phyloP scores from a whole-genome alignment of 23 tunicate species.

The Styela clava region DNA sequence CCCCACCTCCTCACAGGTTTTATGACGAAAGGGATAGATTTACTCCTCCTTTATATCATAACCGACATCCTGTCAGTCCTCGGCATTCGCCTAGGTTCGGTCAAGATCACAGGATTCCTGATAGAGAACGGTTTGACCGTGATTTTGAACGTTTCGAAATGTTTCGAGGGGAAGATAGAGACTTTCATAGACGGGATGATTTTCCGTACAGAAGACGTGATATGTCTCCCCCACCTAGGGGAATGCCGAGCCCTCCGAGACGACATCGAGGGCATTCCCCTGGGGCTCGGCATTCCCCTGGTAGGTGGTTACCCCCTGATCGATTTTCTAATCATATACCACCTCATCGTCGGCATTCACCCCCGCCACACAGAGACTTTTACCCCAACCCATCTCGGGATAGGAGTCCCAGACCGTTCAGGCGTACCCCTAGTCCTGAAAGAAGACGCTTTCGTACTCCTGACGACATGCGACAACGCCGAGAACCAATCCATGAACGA shows the following conservation, averaged over 20 bases:
- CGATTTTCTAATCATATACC: conserved; percentile 50
- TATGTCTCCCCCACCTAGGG: background rate
- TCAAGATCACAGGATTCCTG: background rate
- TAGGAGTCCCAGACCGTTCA: background rate
- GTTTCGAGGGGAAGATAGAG: background rate
- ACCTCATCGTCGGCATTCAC: conserved; percentile 21
- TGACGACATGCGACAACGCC: background rate
- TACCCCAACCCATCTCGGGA: conserved; percentile 35
- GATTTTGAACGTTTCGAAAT: background rate
- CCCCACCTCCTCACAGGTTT: background rate
- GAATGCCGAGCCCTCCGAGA: background rate
- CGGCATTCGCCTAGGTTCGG: background rate
- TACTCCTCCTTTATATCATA: background rate
- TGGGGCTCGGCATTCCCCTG: background rate
- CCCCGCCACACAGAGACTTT: conserved; percentile 37
- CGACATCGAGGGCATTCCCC: background rate
- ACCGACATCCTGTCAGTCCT: background rate
- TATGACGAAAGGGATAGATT: background rate
- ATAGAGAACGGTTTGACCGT: background rate
- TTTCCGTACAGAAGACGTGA: background rate
- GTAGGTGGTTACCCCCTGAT: conserved; percentile 10
- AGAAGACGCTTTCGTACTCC: background rate
- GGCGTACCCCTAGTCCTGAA: background rate
- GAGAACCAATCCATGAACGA: background rate
- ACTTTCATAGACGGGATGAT: background rate